Conservation (phyloP, 2,888 invertebrate species). For the Standfussiana lucernea region DNA sequence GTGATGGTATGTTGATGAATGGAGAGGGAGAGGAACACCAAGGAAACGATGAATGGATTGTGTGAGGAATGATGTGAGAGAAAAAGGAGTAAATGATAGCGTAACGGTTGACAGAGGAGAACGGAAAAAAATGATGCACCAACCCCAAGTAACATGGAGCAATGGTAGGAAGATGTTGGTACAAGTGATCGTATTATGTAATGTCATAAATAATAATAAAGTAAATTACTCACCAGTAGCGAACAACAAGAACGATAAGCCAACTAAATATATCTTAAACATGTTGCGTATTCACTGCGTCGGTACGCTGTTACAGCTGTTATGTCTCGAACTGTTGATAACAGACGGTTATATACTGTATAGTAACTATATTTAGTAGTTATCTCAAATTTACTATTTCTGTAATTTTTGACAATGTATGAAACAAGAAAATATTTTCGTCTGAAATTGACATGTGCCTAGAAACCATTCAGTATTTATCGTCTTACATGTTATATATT, state of each 20-base stretch:
- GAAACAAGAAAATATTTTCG: too few species aligned
- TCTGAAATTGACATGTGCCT: too few species aligned
- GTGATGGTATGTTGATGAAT: neutral
- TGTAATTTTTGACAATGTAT: too few species aligned
- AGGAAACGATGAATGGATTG: neutral
- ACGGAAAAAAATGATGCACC: neutral
- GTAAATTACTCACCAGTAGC: slow-evolving; percentile 13
- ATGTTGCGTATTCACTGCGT: neutral
- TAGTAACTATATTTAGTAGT: neutral
- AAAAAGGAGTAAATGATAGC: neutral
- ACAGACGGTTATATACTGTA: slow-evolving; percentile 6
- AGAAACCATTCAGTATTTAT: too few species aligned
- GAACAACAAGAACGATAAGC: slow-evolving; percentile 4
- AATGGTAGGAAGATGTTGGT: neutral
- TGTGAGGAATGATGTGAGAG: neutral
- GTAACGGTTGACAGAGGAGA: neutral
- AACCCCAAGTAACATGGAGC: neutral
- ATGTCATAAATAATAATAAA: neutral
- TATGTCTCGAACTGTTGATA: neutral
- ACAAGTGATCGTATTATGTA: neutral
- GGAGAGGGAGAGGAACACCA: neutral
- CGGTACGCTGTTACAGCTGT: neutral
- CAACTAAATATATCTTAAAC: slow-evolving; percentile 10
- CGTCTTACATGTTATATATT: too few species aligned
- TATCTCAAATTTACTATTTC: neutral